Conservation (phyloP, 1,140 invertebrate genomes). For the Leptopilina clavipes region DNA sequence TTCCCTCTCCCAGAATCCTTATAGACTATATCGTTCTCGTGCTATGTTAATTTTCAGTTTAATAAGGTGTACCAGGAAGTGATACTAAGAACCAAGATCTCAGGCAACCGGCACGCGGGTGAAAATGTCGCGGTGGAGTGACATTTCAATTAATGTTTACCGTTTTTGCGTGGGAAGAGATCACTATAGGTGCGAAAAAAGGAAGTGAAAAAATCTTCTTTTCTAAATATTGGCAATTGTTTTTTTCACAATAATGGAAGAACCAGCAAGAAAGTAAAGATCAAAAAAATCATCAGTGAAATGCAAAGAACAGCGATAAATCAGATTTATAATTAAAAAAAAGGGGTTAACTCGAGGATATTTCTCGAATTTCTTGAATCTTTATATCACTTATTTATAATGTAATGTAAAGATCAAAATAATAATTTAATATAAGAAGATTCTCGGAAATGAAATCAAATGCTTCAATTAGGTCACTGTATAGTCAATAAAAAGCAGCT, state of each 20-base stretch:
- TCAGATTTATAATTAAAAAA: no score
- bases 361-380: no score
- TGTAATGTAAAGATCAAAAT: neutral
- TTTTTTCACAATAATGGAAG: no score
- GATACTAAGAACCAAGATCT: slow-evolving; percentile 53
- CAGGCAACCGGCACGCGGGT: slow-evolving; percentile 53
- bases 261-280: no score
- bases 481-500: slow-evolving; percentile 2
- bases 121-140: slow-evolving; percentile 69
- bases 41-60: slow-evolving; percentile 73
- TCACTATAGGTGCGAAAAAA: slow-evolving; percentile 22
- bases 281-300: no score
- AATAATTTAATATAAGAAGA: neutral
- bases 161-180: slow-evolving; percentile 65
- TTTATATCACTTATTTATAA: neutral
- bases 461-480: slow-evolving; percentile 10
- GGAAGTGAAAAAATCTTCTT: no score
- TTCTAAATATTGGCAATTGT: no score
- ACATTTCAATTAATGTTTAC: slow-evolving; percentile 73
- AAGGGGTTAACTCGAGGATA: no score
- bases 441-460: neutral
- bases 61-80: slow-evolving; percentile 71
- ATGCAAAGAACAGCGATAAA: no score
- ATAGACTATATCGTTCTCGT: slow-evolving; percentile 61
- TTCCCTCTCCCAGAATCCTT: slow-evolving; percentile 47